Evolutionary conservation across 2,113 vertebrate species (phyloP), one percentile per base, ranked within the genome.

Genomic region (Mesembrinibis cayennensis): DNA sequence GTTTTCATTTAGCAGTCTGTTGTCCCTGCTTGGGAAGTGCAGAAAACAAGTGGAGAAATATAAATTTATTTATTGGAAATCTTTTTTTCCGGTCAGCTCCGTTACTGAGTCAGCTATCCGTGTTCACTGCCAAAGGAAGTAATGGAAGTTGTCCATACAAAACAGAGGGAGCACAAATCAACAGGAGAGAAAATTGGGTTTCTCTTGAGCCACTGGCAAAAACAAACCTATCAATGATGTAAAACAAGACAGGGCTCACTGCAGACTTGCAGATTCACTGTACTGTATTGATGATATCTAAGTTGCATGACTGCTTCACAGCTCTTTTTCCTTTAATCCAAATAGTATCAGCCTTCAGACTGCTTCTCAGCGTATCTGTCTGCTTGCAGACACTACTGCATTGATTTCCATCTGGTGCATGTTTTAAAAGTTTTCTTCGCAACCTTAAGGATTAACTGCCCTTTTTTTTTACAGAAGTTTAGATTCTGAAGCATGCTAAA

Each of bases 81-180:
- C 9, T 29, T 36, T 72, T 72, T 82, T 94, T 73, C 70, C 0
- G 0, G 29, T 94, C 85, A 95, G 71, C 49, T 88, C 67, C 4
- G 2, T 70, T 86, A 86, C 50, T 58, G 87, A 96, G 71, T 90
- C 92, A 95, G 74, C 82, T 79, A 67, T 63, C 59, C 2, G 2
- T 14, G 55, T 67, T 66, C 38, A 34, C n/a, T 92, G 90, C 79
- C 91, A 93, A 70, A 93, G 74, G 82, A 94, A 95, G 85, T 86
- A 86, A 96, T 78, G 82, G 79, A 84, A 94, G 62, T 62, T 96
- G 88, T 90, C 92, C 32, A 16, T 11, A 77, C 44, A 93, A 88
- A 94, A 86, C 74, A 83, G 93, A 78, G 52, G 55, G 42, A 93
- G 59, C 55, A 92, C 82, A 95, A 93, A 93, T 94, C 96, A 93